Base-by-base conservation (phyloP, 2,797 vertebrate genomes). In the Heteromormyrus szaboi region DNA sequence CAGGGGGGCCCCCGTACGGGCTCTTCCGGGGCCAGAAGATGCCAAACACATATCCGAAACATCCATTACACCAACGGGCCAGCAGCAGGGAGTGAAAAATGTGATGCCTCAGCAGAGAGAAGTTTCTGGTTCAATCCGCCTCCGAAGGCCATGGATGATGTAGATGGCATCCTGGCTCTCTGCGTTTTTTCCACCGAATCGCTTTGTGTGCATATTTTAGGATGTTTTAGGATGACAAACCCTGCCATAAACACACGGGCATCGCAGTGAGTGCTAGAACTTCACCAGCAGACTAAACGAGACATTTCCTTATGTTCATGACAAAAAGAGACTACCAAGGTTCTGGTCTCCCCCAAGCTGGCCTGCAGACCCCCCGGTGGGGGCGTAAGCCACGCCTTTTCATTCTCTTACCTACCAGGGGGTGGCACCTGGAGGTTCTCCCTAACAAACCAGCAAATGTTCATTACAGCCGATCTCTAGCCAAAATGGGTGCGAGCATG, bases 11-110 rank as follows among this genome's bases (percentile, higher is more conserved):
- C 89, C 46, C 81, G 0, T 48, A 48, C 2, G 48, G 81, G n/a
- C 19, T 9, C 90, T 90, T 90, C 93, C 92, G 93, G 93, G 94
- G 94, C 92, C 90, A 37, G 89, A 93, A 91, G 91, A 93, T 91
- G 91, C 89, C 91, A 94, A 94, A 94, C 90, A 93, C 92, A 94
- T 92, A 94, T 92, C 92, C 93, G 89, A 86, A 94, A 95, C 95
- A 94, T 95, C 94, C 93, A 92, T 95, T 93, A 94, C 92, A 91
- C 89, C 89, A 88, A 91, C 62, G 7, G 87, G 88, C 91, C 90
- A 88, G 88, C 88, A 86, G 90, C 44, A 85, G 91, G 88, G 91
- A 92, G 91, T 90, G 93, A 93, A 93, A 92, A 92, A 94, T 94
- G 91, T 85, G 46, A 92, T 92, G 90, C 93, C 94, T 95, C 90